Conservation (phyloP, 1,140 invertebrate species). For the Choristoneura fumiferana region DNA sequence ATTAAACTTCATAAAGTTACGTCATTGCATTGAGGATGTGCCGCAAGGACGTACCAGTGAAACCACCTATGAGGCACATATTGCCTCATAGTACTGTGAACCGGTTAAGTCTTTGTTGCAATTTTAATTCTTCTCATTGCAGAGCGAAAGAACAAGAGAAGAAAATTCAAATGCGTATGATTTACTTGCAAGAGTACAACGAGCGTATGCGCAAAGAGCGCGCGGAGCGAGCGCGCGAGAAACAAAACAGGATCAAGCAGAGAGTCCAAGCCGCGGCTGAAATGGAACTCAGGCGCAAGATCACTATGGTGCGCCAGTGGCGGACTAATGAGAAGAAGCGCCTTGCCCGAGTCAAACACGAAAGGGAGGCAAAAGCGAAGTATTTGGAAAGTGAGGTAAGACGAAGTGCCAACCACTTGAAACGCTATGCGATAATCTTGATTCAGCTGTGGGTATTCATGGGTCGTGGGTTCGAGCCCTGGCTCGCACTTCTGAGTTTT, state of each 20-base stretch:
- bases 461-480: too few relatives aligned
- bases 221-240: constrained; percentile 47
- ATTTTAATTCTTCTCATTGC: constrained; percentile 12
- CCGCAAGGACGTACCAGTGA: too few relatives aligned
- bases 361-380: constrained; percentile 51
- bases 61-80: too few relatives aligned
- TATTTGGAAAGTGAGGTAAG: constrained; percentile 36
- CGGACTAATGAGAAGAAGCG: constrained; percentile 63
- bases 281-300: constrained; percentile 65
- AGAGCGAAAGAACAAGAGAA: constrained; percentile 67
- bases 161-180: constrained; percentile 61
- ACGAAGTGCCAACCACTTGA: too few relatives aligned
- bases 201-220: constrained; percentile 59
- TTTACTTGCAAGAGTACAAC: constrained; percentile 62
- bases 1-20: too few relatives aligned
- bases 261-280: constrained; percentile 65
- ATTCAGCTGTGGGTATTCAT: too few relatives aligned
- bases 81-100: too few relatives aligned
- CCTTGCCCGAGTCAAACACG: constrained; percentile 50
- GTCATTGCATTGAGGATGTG: too few relatives aligned
- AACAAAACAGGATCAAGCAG: constrained; percentile 47
- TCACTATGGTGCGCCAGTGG: constrained; percentile 68
- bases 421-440: too few relatives aligned
- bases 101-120: too few relatives aligned
- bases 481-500: too few relatives aligned